Base-by-base conservation (phyloP, 2,888 invertebrate genomes). In the Lasioglossum calceatum region DNA sequence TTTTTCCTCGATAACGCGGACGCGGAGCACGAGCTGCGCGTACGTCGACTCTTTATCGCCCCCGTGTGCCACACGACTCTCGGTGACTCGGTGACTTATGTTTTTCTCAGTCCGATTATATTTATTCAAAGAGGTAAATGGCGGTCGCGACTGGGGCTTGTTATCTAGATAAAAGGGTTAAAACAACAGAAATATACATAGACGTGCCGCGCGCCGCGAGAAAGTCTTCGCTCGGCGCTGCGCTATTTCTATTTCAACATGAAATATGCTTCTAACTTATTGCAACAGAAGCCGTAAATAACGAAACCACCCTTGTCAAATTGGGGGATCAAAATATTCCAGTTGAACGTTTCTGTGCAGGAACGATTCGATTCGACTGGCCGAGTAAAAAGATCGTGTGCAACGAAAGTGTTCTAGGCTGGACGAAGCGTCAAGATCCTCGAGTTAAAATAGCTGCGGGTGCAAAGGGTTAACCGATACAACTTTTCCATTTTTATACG, bases 61-160 rank as follows among this genome's bases (percentile, higher is more conserved):
- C 76, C 79, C 79, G 50, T 79, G 75, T 84, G 91, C 91, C 92
- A 91, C 91, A 91, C 91, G 91, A 89, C 91, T 85, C 85, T 42
- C 64, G 58, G 79, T 79, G 75, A 87, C 85, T 42, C 64, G 58
- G 79, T 79, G 75, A 87, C 81, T 84, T 78, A 87, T 81, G 36
- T 67, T 87, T 74, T 72, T 76, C 80, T 64, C 39, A 73, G 64
- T 14, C n/a, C 36, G 36, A 36, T 36, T 36, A 4, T 75, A 36
- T 58, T 71, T 67, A 47, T 44, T 42, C 71, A 47, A 5, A 73
- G 44, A 16, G 36, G 23, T n/a, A 70, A 77, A 36, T 10, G 23
- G 32, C 61, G 19, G 23, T n/a, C 4, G 23, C 42, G 19, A 10
- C n/a, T 0, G 23, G 70, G 2, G 36, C 36, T 39, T 39, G 1